Evolutionary conservation across 2,888 invertebrate genomes (phyloP).

Genomic region (Trichopoda pennipes): DNA sequence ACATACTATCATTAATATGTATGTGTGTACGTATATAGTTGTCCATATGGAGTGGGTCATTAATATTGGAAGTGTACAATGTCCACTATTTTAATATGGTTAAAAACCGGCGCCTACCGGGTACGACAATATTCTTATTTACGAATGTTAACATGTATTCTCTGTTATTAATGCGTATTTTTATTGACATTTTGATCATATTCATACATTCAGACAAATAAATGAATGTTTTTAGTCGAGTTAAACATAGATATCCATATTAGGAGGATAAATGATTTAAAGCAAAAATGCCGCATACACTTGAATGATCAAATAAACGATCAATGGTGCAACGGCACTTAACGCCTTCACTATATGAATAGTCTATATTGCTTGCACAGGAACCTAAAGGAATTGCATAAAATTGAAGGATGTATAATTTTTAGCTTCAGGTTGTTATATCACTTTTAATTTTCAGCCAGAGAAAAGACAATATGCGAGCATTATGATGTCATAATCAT

Average conservation of each 20-base stretch:
- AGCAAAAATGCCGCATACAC: constrained; percentile 75
- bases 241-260: constrained; percentile 73
- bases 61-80: constrained; percentile 57
- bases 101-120: constrained; percentile 72
- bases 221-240: constrained; percentile 18
- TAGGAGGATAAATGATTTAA: constrained; percentile 76
- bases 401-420: not conserved
- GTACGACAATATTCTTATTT: constrained; percentile 41
- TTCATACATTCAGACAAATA: constrained; percentile 37
- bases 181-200: constrained; percentile 50
- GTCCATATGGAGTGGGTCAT: constrained; percentile 72
- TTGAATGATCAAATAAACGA: constrained; percentile 36
- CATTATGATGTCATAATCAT: too few species aligned
- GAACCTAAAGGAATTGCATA: constrained; percentile 17
- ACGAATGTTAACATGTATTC: constrained; percentile 2
- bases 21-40: not conserved
- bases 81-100: constrained; percentile 70
- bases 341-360: constrained; percentile 53
- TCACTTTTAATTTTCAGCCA: too few species aligned
- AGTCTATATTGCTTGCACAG: constrained; percentile 51
- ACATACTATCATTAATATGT: constrained; percentile 7
- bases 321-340: constrained; percentile 62
- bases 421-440: too few species aligned
- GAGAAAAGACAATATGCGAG: too few species aligned
- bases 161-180: constrained; percentile 18